phyloP scores from a whole-genome alignment of 53 echinoderm and acorn worm species.

The Pentamera pediparva region DNA sequence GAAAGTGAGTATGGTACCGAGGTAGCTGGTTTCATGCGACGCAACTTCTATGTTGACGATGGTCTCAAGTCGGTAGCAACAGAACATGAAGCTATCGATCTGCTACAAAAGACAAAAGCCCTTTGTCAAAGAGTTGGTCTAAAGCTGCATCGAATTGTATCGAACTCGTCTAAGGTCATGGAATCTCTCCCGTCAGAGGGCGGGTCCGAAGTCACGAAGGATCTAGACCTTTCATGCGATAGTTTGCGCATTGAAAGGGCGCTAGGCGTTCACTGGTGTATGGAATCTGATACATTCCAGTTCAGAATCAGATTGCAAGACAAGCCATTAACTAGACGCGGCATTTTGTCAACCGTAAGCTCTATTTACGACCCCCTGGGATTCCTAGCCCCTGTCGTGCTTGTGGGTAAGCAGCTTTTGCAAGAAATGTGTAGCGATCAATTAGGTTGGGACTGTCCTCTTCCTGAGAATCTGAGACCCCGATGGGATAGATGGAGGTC shows the following conservation, averaged over 20 bases:
- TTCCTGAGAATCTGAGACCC: not conserved
- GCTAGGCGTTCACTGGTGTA: conserved; percentile 37
- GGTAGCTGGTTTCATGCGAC: conserved; percentile 41
- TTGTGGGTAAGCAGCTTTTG: conserved; percentile 51
- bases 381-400: conserved; percentile 36
- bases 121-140: conserved; percentile 52
- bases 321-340: conserved; percentile 17
- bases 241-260: conserved; percentile 39
- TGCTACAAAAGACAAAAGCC: conserved; percentile 39
- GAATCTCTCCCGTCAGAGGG: conserved; percentile 36
- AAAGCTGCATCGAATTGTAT: conserved; percentile 50
- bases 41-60: conserved; percentile 61
- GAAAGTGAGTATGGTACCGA: conserved; percentile 39
- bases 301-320: conserved; percentile 23
- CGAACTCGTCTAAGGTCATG: conserved; percentile 51
- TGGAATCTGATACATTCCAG: conserved; percentile 40
- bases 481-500: conserved; percentile 33
- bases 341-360: conserved; percentile 47
- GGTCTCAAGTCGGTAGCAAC: conserved; percentile 50
- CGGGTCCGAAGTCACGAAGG: conserved; percentile 10
- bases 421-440: conserved; percentile 44
- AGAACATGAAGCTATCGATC: conserved; percentile 27
- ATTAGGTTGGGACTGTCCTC: not conserved
- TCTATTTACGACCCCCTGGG: conserved; percentile 64
- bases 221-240: conserved; percentile 12